These are phyloP conservation scores for Epinephelus moara DNA, from an alignment of 2,113 vertebrate species.

Conservation along the genomic window DNA sequence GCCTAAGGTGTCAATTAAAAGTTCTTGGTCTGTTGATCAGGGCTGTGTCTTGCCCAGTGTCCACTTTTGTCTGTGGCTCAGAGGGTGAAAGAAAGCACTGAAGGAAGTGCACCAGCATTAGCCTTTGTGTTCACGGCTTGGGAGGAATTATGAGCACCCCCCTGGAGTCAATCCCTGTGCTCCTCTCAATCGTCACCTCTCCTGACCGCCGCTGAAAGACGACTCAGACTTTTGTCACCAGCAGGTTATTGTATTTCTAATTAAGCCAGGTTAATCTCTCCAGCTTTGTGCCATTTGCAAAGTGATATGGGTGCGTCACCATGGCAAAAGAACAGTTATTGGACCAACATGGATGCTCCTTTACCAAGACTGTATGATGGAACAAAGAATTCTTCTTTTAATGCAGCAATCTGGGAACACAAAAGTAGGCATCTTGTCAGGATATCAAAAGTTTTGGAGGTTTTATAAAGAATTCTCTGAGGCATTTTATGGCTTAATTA, in stretches of 20 bases:
- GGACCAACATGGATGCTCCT: conserved; percentile 3
- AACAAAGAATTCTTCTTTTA: neutral
- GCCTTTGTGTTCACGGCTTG: conserved; percentile 11
- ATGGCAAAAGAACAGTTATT: conserved; percentile 53
- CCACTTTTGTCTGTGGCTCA: neutral
- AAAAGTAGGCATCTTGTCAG: neutral
- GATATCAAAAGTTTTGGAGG: neutral
- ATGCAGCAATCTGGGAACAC: neutral
- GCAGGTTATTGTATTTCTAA: conserved; percentile 83
- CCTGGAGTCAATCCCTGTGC: conserved; percentile 65
- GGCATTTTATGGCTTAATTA: neutral
- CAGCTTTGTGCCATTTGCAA: conserved; percentile 71
- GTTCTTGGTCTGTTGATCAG: neutral
- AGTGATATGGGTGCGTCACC: conserved; percentile 65
- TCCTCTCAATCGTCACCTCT: conserved; percentile 69
- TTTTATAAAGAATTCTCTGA: neutral
- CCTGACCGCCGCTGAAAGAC: conserved; percentile 62
- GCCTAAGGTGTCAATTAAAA: neutral
- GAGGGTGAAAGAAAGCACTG: conserved; percentile 2
- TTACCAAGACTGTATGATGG: neutral
- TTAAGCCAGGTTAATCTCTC: conserved; percentile 74
- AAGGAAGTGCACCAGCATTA: neutral
- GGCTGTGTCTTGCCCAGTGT: neutral
- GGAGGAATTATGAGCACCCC: conserved; percentile 35
- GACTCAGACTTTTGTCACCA: conserved; percentile 76